Evolutionary conservation across 2,888 invertebrate species (phyloP).

Genomic region (Eupithecia vulgata): DNA sequence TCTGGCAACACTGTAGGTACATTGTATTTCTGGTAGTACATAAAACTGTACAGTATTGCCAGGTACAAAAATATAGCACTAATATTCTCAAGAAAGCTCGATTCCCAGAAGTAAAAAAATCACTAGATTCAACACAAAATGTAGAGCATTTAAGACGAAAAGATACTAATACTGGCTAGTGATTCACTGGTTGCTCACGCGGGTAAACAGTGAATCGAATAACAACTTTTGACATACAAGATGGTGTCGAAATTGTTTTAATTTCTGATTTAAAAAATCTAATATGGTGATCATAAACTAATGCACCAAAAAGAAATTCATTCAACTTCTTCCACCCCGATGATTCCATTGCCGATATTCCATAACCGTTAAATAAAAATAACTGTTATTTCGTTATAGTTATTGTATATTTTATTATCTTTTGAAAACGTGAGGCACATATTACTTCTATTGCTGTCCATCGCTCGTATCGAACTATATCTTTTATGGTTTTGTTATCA

Average conservation of each 20-base stretch:
- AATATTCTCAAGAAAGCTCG: no score
- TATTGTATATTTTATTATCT: slow-evolving; percentile 17
- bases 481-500: slow-evolving; percentile 42
- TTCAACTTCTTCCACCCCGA: not conserved
- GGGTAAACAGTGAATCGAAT: not conserved
- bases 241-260: no score
- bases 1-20: no score
- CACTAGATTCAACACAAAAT: not conserved
- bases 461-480: slow-evolving; percentile 33
- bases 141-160: no score
- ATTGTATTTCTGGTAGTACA: no score
- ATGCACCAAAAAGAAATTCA: not conserved
- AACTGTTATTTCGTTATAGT: slow-evolving; percentile 26
- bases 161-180: no score
- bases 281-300: not conserved
- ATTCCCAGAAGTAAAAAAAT: no score
- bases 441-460: slow-evolving; percentile 23
- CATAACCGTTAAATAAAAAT: slow-evolving; percentile 23
- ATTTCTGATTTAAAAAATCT: not conserved
- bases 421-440: slow-evolving; percentile 28
- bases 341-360: slow-evolving; percentile 5
- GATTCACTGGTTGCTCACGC: not conserved
- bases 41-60: no score
- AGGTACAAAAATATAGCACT: no score
- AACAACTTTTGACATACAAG: not conserved